Percentiles rank a stretch among this genome's conserved stretches.
phyloP scores from a whole-genome alignment of 2,113 vertebrate species.

The Oncorhynchus nerka region DNA sequence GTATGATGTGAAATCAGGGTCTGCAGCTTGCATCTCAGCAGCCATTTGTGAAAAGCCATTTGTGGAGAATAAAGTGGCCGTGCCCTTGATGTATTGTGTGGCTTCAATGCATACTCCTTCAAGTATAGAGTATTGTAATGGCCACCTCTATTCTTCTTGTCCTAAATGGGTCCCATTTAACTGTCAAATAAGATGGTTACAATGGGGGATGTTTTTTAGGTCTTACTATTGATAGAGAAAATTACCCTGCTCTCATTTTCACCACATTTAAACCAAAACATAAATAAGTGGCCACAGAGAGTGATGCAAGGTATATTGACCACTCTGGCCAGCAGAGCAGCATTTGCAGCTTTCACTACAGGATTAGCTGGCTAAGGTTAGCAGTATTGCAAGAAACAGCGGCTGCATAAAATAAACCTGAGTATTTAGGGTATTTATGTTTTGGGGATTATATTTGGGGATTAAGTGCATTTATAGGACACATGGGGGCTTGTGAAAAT shows the following conservation, averaged over 20 bases:
- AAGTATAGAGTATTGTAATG: conserved; percentile 54
- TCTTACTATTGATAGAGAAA: conserved; percentile 47
- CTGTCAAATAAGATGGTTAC: conserved; percentile 68
- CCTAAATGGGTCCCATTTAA: conserved; percentile 68
- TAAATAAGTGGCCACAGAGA: conserved; percentile 22
- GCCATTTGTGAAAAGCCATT: conserved; percentile 57
- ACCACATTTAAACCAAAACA: conserved; percentile 27
- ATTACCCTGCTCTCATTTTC: conserved; percentile 50
- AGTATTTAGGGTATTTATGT: not conserved
- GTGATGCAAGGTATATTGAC: not conserved
- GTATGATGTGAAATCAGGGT: too few relatives aligned
- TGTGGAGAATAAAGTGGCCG: conserved; percentile 52
- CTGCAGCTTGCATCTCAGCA: conserved; percentile 3
- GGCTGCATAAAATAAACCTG: not conserved
- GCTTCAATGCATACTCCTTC: conserved; percentile 50
- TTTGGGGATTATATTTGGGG: not conserved
- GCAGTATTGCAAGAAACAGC: too few relatives aligned
- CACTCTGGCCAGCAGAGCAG: not conserved
- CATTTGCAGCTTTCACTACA: not conserved
- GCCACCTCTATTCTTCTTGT: conserved; percentile 55
- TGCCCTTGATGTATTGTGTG: conserved; percentile 56
- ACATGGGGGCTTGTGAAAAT: not conserved
- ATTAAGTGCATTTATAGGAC: not conserved
- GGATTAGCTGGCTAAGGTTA: not conserved
- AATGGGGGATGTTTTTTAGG: conserved; percentile 30